A percentile compares a stretch with the other conserved stretches of the same genome.
Evolutionary conservation across 1,140 invertebrate species (phyloP).

Genomic region (Drosophila serrata): DNA sequence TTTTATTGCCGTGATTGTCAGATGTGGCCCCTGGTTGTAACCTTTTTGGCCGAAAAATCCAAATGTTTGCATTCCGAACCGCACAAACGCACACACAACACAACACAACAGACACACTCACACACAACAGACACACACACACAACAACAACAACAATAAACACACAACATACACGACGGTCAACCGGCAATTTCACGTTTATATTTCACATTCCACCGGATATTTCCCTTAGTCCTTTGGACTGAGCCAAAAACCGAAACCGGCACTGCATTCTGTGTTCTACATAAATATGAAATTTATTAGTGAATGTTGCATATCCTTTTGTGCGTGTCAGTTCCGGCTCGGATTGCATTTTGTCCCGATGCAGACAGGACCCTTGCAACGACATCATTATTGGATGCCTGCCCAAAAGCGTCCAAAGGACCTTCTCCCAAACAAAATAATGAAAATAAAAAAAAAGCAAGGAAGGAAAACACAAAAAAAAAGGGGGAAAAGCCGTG

Average conservation of each 20-base stretch:
- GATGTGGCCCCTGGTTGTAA: slow-evolving; percentile 28
- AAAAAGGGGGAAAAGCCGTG: neutral
- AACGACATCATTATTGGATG: slow-evolving; percentile 43
- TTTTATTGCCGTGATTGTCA: slow-evolving; percentile 75
- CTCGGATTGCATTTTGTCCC: slow-evolving; percentile 66
- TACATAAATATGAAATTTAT: slow-evolving; percentile 83
- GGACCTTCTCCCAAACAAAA: neutral
- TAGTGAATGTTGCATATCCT: slow-evolving; percentile 80
- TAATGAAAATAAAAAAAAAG: neutral
- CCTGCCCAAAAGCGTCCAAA: slow-evolving; percentile 25
- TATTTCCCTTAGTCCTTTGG: slow-evolving; percentile 21
- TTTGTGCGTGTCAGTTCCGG: slow-evolving; percentile 81
- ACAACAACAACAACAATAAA: neutral
- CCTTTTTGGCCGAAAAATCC: slow-evolving; percentile 19
- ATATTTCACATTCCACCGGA: slow-evolving; percentile 54
- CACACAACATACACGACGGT: neutral
- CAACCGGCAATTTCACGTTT: slow-evolving; percentile 60
- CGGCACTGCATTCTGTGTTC: slow-evolving; percentile 54
- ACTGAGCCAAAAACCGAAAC: neutral
- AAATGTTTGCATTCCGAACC: slow-evolving; percentile 70
- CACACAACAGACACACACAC: slow-evolving; percentile 9
- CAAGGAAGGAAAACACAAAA: neutral
- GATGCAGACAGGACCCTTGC: slow-evolving; percentile 10
- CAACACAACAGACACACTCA: slow-evolving; percentile 16
- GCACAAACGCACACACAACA: slow-evolving; percentile 40